These are phyloP conservation scores for Teleogryllus oceanicus DNA, from an alignment of 2,888 invertebrate genomes.

Conservation along the genomic window DNA sequence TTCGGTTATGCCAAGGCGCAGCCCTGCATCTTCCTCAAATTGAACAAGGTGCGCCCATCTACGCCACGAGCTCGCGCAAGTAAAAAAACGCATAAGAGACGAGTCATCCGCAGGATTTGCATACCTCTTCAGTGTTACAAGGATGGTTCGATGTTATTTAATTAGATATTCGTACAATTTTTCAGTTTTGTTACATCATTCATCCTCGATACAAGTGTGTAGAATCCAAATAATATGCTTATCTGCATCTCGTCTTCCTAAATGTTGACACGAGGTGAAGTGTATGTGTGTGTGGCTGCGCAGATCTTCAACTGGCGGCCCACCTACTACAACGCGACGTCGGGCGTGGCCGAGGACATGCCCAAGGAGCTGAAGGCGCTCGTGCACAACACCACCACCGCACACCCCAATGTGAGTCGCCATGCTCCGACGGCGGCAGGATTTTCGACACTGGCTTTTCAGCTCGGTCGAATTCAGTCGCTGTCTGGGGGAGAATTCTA, in stretches of 20 bases:
- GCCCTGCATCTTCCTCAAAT: constrained; percentile 94
- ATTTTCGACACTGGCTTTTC: too few relatives aligned
- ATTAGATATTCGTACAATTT: too few relatives aligned
- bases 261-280: constrained; percentile 12
- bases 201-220: neutral
- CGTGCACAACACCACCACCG: constrained; percentile 49
- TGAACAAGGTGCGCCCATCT: constrained; percentile 75
- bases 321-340: constrained; percentile 68
- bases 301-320: constrained; percentile 90
- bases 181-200: too few relatives aligned
- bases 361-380: constrained; percentile 70
- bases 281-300: constrained; percentile 28
- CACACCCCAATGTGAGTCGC: too few relatives aligned
- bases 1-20: constrained; percentile 84
- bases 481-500: too few relatives aligned
- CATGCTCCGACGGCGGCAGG: too few relatives aligned
- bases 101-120: too few relatives aligned
- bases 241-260: neutral
- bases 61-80: too few relatives aligned
- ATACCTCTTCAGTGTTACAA: too few relatives aligned
- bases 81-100: too few relatives aligned
- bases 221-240: neutral
- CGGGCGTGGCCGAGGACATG: constrained; percentile 68
- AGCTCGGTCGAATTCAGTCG: too few relatives aligned
- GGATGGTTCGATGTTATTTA: too few relatives aligned